These are phyloP conservation scores for Saccopteryx bilineata DNA, from an alignment of 2,113 vertebrate species.

Conservation along the genomic window DNA sequence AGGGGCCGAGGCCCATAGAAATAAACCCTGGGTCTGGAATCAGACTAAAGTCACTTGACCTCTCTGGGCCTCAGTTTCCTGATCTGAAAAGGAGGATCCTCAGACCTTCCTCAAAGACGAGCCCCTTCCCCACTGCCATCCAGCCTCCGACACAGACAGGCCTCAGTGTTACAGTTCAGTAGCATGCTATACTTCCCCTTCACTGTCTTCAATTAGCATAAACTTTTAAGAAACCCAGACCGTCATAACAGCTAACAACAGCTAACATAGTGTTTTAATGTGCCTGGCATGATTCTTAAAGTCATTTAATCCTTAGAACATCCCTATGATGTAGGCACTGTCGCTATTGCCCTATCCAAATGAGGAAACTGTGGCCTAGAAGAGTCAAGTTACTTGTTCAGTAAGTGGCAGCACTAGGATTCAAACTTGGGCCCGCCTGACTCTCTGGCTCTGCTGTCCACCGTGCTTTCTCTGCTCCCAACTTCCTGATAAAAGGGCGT, in stretches of 20 bases:
- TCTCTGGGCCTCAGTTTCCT: not conserved
- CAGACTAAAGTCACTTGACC: not conserved
- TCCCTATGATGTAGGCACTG: not conserved
- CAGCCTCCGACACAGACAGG: not conserved
- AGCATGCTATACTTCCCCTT: not conserved
- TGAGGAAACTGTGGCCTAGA: not conserved
- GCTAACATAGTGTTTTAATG: not conserved
- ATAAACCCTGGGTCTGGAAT: not conserved
- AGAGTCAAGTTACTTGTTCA: not conserved
- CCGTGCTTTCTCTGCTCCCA: not conserved
- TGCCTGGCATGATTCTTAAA: not conserved
- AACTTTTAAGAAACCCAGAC: slow-evolving; percentile 22
- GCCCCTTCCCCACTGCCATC: not conserved
- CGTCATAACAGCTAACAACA: not conserved
- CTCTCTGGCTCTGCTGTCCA: not conserved
- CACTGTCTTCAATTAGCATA: not conserved
- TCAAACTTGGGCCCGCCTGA: not conserved
- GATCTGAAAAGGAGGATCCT: slow-evolving; percentile 16
- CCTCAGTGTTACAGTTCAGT: not conserved
- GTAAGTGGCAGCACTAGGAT: not conserved
- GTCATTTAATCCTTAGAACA: not conserved
- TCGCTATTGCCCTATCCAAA: not conserved
- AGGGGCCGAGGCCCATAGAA: not conserved
- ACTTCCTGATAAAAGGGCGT: not conserved
- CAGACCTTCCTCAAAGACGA: not conserved